A percentile compares a stretch with the other conserved stretches of the same genome.
phyloP scores from a whole-genome alignment of 2,888 invertebrate species.

The Caenorhabditis sp. region DNA sequence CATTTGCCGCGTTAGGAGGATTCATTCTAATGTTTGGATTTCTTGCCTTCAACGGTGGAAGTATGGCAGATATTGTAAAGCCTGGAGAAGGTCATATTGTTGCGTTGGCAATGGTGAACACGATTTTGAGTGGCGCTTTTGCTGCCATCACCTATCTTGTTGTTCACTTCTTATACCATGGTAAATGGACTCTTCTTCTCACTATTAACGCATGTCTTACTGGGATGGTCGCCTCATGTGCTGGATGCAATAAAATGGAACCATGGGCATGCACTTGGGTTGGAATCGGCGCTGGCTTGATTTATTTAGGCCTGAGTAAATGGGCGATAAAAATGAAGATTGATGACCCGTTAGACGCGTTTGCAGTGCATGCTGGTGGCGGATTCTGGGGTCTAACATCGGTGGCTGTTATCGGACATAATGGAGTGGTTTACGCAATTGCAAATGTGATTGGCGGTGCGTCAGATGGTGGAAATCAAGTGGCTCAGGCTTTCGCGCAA shows the following conservation, averaged over 20 bases:
- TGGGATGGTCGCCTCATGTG: slow-evolving; percentile 73
- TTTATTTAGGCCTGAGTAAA: slow-evolving; percentile 71
- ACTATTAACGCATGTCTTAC: slow-evolving; percentile 75
- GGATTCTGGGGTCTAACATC: slow-evolving; percentile 74
- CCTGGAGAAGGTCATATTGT: slow-evolving; percentile 72
- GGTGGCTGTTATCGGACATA: slow-evolving; percentile 45
- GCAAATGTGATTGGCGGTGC: slow-evolving; percentile 47
- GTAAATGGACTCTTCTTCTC: slow-evolving; percentile 73
- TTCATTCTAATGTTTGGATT: slow-evolving; percentile 75
- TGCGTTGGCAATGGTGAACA: slow-evolving; percentile 73
- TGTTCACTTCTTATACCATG: slow-evolving; percentile 68
- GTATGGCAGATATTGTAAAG: slow-evolving; percentile 71
- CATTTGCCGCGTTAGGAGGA: slow-evolving; percentile 74
- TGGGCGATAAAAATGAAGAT: slow-evolving; percentile 63
- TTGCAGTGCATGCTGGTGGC: slow-evolving; percentile 75
- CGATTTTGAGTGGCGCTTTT: slow-evolving; percentile 74
- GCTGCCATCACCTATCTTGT: slow-evolving; percentile 73
- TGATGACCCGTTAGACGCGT: slow-evolving; percentile 75
- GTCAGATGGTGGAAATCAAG: slow-evolving; percentile 27
- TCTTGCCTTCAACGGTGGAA: slow-evolving; percentile 75
- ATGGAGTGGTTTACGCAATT: slow-evolving; percentile 60
- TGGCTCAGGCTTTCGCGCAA: slow-evolving; percentile 56
- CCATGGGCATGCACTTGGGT: slow-evolving; percentile 73
- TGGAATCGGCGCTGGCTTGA: slow-evolving; percentile 72
- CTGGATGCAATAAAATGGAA: slow-evolving; percentile 73